phyloP scores from a whole-genome alignment of 2,888 invertebrate genomes.

The Andrena marginata region DNA sequence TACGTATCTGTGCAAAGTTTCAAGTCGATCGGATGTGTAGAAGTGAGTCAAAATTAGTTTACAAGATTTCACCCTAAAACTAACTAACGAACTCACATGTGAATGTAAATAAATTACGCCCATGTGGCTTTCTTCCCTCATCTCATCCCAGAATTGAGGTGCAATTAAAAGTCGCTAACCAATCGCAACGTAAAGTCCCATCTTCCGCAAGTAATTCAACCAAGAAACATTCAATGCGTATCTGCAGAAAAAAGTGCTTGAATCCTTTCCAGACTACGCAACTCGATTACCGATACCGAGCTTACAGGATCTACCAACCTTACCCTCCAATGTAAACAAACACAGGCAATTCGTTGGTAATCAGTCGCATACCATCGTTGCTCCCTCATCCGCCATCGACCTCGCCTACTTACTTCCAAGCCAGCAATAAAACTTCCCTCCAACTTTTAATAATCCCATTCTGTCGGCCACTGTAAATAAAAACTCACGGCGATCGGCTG shows the following conservation, averaged over 20 bases:
- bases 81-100: no score
- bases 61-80: no score
- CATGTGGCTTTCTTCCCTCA: no score
- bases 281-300: not conserved
- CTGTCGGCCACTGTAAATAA: slow-evolving; percentile 51
- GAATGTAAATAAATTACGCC: no score
- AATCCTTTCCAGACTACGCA: not conserved
- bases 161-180: no score
- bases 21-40: no score
- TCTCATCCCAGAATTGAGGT: no score
- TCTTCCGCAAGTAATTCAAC: no score
- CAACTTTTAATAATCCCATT: slow-evolving; percentile 55
- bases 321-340: not conserved
- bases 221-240: no score
- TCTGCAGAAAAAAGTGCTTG: not conserved
- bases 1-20: no score
- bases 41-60: no score
- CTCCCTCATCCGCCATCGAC: not conserved
- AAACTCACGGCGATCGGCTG: slow-evolving; percentile 48
- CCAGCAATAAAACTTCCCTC: slow-evolving; percentile 48
- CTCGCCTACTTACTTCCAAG: slow-evolving; percentile 21
- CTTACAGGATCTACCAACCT: not conserved
- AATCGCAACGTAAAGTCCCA: no score
- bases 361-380: not conserved
- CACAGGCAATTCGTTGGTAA: not conserved